Percentiles rank a stretch among this genome's conserved stretches.
Evolutionary conservation across 2,797 vertebrate genomes (phyloP).

Genomic region (Psittacula derbiana): DNA sequence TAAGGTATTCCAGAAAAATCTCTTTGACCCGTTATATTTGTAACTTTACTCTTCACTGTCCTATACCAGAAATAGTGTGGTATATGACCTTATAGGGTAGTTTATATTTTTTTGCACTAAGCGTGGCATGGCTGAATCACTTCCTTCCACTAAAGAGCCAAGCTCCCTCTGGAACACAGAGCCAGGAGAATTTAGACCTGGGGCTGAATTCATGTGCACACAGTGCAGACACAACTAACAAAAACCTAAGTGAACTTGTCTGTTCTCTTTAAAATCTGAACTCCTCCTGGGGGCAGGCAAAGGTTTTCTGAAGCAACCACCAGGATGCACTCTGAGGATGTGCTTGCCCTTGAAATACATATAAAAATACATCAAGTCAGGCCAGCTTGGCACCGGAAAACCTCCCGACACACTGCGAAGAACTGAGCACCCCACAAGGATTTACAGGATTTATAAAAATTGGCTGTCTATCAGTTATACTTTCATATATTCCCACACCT

Average conservation of each 20-base stretch:
- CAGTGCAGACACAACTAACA: neutral
- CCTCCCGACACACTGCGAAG: neutral
- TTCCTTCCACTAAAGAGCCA: neutral
- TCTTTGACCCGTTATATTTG: neutral
- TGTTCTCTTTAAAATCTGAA: neutral
- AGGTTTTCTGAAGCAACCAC: neutral
- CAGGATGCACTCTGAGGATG: neutral
- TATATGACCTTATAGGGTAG: no score
- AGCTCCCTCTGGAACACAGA: neutral
- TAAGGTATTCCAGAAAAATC: neutral
- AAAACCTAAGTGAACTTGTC: neutral
- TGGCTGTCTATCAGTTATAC: neutral
- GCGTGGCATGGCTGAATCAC: accelerated
- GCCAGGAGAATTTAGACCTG: neutral
- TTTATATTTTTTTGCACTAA: neutral
- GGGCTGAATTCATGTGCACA: neutral
- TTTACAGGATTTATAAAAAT: neutral
- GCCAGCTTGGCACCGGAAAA: neutral
- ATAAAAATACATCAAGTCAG: neutral
- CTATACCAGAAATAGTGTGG: neutral
- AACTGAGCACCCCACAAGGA: neutral
- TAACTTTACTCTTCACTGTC: neutral
- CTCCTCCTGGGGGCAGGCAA: neutral
- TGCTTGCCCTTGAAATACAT: neutral
- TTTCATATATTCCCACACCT: neutral